Evolutionary conservation across 1,140 invertebrate genomes (phyloP), one percentile per base, ranked within the genome.

Genomic region (Zaprionus davidi): DNA sequence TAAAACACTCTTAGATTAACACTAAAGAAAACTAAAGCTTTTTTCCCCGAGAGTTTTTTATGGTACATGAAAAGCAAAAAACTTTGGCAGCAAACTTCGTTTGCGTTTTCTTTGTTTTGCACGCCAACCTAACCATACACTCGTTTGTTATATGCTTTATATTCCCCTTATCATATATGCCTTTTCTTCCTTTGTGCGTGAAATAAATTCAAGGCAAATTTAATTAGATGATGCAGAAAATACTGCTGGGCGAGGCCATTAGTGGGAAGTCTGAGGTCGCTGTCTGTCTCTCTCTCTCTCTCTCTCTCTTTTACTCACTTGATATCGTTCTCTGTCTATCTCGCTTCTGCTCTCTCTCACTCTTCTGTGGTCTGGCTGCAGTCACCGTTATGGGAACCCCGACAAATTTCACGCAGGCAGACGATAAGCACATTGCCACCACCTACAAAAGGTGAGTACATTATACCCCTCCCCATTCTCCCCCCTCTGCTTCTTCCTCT

Each of bases 351-450:
- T 17, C 28, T 34, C 11, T 36, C 13, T 41, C 11, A 5, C 5
- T 34, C 26, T 51, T 24, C 22, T 26, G 13, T n/a, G 38, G 38
- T 41, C 13, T 59, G 28, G 44, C 15, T 56, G 20, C 71, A 92
- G 91, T 90, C 41, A 92, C 91, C 49, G 90, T 91, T 22, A 92
- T 92, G 91, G 91, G 91, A 20, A 91, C 88, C 0, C 85, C 83
- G 41, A 92, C 91, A 1, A 86, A 82, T 71, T 92, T 92, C 22
- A 84, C 82, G 0, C 76, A 91, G 67, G 70, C 82, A 5, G 91
- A 92, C 67, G 85, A 88, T 24, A 78, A 81, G 0, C 74, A 88
- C 53, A 92, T 92, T 34, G 91, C 91, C 38, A 78, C 77, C 65
- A 90, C 87, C 41, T 92, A 92, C 68, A 92, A 91, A 28, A 44